These are phyloP conservation scores for Eurytoma californica DNA, from an alignment of 2,888 invertebrate species.

Conservation along the genomic window DNA sequence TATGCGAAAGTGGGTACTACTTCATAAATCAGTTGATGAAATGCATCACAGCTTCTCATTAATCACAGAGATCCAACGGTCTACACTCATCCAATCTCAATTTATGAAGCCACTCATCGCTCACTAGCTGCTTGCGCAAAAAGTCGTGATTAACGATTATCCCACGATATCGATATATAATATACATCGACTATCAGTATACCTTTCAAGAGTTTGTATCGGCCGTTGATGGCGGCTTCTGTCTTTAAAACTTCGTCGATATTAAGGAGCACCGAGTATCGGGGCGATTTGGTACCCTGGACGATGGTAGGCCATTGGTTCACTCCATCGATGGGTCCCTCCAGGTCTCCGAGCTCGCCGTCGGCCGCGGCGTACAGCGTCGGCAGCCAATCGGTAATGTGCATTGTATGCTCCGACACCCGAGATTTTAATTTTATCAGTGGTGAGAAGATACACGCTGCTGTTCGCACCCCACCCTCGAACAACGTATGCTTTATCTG, in stretches of 20 bases:
- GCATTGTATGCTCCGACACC: conserved; percentile 82
- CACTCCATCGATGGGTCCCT: conserved; percentile 76
- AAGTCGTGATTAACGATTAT: too few relatives aligned
- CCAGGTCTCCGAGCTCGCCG: conserved; percentile 68
- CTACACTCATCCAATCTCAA: too few relatives aligned
- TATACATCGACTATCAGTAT: background rate
- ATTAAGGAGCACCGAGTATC: conserved; percentile 83
- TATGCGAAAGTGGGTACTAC: too few relatives aligned
- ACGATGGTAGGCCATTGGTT: conserved; percentile 72
- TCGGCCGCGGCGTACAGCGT: conserved; percentile 78
- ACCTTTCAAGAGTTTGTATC: conserved; percentile 68
- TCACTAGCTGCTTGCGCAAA: too few relatives aligned
- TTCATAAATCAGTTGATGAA: too few relatives aligned
- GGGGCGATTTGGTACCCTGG: conserved; percentile 58
- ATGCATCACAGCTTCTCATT: too few relatives aligned
- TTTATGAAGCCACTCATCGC: too few relatives aligned
- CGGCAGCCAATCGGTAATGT: conserved; percentile 90
- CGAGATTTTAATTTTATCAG: conserved; percentile 76
- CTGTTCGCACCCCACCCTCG: conserved; percentile 90
- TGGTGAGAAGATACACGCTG: conserved; percentile 86
- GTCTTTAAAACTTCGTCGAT: conserved; percentile 78
- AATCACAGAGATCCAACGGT: too few relatives aligned
- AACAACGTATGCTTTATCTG: conserved; percentile 87
- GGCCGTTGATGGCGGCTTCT: conserved; percentile 61
- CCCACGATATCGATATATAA: background rate